These are phyloP conservation scores for Leptestheria dahalacensis DNA, from an alignment of 1,140 invertebrate species.

Conservation along the genomic window DNA sequence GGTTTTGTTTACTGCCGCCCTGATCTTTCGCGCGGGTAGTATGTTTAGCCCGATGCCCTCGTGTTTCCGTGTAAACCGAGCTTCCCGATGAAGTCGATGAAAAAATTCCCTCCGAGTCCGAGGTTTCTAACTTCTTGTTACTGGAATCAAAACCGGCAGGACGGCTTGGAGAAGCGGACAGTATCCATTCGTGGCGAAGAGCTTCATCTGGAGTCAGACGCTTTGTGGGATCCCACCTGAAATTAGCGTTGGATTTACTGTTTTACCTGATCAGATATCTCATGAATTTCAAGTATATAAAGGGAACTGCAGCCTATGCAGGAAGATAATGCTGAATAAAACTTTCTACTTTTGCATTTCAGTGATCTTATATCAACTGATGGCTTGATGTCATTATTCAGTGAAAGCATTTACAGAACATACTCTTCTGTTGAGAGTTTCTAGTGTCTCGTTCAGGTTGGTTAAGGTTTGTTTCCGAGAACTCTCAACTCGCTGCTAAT, in stretches of 20 bases:
- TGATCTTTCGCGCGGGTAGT: slow-evolving; percentile 7
- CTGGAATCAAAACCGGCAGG: not conserved
- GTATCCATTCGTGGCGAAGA: slow-evolving; percentile 56
- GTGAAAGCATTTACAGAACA: too few relatives aligned
- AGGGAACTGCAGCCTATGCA: not conserved
- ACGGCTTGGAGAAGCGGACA: slow-evolving; percentile 13
- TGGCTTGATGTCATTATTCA: too few relatives aligned
- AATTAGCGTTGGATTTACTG: slow-evolving; percentile 17
- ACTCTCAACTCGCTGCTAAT: too few relatives aligned
- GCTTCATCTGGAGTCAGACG: slow-evolving; percentile 85
- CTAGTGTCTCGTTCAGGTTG: too few relatives aligned
- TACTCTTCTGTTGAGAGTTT: too few relatives aligned
- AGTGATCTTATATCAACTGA: too few relatives aligned
- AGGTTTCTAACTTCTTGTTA: not conserved
- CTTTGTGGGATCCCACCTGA: slow-evolving; percentile 81
- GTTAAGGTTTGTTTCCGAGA: too few relatives aligned
- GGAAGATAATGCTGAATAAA: too few relatives aligned
- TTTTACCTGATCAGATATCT: not conserved
- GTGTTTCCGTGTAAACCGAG: slow-evolving; percentile 22
- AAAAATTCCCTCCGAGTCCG: not conserved
- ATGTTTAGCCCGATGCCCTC: slow-evolving; percentile 21
- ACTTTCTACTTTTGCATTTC: too few relatives aligned
- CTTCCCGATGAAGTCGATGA: slow-evolving; percentile 22
- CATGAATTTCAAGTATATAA: slow-evolving; percentile 13
- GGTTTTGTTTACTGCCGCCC: too few relatives aligned